phyloP scores from a whole-genome alignment of 2,113 vertebrate species.

The Pheucticus melanocephalus region DNA sequence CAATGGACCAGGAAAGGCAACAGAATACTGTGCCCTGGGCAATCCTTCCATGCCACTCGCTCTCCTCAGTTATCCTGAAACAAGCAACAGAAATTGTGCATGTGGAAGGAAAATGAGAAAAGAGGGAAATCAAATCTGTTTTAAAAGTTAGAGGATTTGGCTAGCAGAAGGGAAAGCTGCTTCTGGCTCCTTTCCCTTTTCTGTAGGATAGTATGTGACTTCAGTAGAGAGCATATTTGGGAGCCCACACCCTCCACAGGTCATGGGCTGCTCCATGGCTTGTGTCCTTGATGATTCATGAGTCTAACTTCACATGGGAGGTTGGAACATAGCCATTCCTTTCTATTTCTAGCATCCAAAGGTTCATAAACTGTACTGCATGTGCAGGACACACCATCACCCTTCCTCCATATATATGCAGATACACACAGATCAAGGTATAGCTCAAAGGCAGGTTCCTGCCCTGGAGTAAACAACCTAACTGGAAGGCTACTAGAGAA shows the following conservation, averaged over 20 bases:
- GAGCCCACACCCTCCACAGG: background rate
- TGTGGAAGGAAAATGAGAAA: background rate
- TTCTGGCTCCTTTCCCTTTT: background rate
- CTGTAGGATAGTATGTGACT: accelerated
- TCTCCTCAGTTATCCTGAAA: background rate
- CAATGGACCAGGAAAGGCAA: background rate
- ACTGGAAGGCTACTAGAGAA: background rate
- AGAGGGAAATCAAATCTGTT: background rate
- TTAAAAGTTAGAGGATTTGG: background rate
- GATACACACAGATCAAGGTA: background rate
- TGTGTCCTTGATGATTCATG: background rate
- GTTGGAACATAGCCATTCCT: accelerated
- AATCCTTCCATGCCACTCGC: background rate
- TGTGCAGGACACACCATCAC: background rate
- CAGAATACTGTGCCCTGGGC: background rate
- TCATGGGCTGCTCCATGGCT: accelerated
- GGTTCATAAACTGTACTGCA: background rate
- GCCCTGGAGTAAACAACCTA: background rate
- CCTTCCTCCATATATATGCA: background rate
- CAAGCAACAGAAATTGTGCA: background rate
- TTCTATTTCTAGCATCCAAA: background rate
- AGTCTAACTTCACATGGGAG: background rate
- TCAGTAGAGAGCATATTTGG: background rate
- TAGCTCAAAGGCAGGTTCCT: background rate
- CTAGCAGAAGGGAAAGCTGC: background rate